phyloP scores from a whole-genome alignment of 2,797 vertebrate genomes.

The Okamejei kenojei region DNA sequence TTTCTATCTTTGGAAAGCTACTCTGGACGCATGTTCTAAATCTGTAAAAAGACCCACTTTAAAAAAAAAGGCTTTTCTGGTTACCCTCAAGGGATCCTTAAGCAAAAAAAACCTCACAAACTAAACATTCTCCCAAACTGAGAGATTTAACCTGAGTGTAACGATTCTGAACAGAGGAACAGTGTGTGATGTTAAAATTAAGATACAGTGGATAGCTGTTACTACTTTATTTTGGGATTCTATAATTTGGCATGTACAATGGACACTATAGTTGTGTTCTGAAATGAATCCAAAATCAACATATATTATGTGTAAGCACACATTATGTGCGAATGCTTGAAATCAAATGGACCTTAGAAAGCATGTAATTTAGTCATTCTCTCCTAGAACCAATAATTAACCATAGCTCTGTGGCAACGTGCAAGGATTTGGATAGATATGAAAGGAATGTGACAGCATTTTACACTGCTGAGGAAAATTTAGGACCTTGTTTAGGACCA shows the following conservation, averaged over 20 bases:
- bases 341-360: not conserved
- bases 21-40: too few species aligned
- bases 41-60: not conserved
- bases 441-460: not conserved
- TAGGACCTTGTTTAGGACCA: not conserved
- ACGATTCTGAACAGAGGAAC: not conserved
- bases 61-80: not conserved
- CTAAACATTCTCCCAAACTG: not conserved
- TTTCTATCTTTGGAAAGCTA: not conserved
- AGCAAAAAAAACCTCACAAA: not conserved
- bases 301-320: not conserved
- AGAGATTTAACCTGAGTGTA: not conserved
- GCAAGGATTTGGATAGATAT: not conserved
- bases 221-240: constrained; percentile 1
- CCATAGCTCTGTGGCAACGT: not conserved
- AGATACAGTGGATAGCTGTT: constrained; percentile 18
- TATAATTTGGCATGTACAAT: not conserved
- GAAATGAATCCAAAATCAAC: constrained; percentile 18
- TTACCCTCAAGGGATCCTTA: not conserved
- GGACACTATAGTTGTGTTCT: not conserved
- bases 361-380: not conserved
- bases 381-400: not conserved
- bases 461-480: too few species aligned
- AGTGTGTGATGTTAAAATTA: not conserved
- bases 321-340: not conserved